phyloP scores from a whole-genome alignment of 2,797 vertebrate species.

The Melanotaenia trifasciata region DNA sequence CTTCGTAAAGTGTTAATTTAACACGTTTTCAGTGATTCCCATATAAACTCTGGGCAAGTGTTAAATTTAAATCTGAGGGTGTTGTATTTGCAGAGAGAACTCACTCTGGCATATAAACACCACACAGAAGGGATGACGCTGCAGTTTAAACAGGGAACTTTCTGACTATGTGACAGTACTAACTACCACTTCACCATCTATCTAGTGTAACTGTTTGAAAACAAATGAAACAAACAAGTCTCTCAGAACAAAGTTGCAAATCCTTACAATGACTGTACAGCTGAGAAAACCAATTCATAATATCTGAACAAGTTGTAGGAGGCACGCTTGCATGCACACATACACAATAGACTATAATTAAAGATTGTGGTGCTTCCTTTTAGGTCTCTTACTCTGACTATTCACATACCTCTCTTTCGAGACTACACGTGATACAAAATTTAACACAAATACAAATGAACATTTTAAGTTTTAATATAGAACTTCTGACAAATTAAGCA shows the following conservation, averaged over 20 bases:
- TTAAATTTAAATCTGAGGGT: no score
- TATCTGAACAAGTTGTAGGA: background rate
- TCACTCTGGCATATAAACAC: no score
- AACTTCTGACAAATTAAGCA: slow-evolving; percentile 41
- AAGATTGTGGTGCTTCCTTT: background rate
- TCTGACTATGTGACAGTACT: background rate
- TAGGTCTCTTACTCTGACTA: background rate
- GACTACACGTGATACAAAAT: background rate
- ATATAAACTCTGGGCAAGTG: no score
- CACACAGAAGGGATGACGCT: no score
- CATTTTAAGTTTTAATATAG: slow-evolving; percentile 5
- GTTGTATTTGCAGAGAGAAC: no score
- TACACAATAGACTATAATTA: background rate
- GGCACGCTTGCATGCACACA: background rate
- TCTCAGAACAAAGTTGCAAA: background rate
- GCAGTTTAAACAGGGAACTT: background rate
- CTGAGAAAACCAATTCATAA: background rate
- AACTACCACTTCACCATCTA: no score
- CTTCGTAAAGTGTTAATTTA: no score
- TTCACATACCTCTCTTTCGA: background rate
- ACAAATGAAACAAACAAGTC: background rate
- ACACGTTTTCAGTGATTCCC: no score
- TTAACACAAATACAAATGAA: background rate
- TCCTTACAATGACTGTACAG: background rate
- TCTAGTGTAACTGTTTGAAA: background rate